Base-by-base conservation (phyloP, 2,113 vertebrate species). In the Kryptolebias marmoratus region DNA sequence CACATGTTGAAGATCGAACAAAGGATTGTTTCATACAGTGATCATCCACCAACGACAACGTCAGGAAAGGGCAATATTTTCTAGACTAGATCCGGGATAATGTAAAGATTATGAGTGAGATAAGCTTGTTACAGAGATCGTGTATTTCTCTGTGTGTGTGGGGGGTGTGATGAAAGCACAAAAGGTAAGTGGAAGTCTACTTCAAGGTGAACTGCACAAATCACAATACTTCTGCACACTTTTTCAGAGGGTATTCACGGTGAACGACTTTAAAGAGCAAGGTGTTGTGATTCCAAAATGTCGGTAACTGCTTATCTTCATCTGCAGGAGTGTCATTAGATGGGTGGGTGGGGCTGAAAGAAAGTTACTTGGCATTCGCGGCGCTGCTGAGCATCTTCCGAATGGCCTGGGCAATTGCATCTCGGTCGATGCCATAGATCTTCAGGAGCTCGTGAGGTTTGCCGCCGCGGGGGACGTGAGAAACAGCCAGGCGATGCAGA, bases 391-490 rank as follows among this genome's bases (percentile, higher is more conserved):
- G 89, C 18, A 95, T 94, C 63, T 93, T 91, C 88, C 92, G 95
- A 72, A 97, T 92, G 0, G 95, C 94, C 79, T 96, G 95, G 18
- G 89, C 63, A 5, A 98, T 96, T 91, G 95, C 93, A 0, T 98
- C 96, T 18, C 93, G 96, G 85, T 99, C 96, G 1, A 99, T 98
- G 80, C 95, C 96, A 18, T 96, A 97, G 92, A 96, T 92, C 89
- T 94, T 95, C 70, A 98, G 95, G 79, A 98, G 94, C 92, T 99
- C 96, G 0, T 93, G 91, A 0, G 96, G 92, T 83, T 96, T 98
- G 81, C 96, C 96, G 0, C 96, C 95, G 69, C 95, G 95, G 3
- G 96, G 96, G 28, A 98, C 87, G 0, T 94, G 94, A 68, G 92
- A 85, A 30, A 99, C 96, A 0, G 96, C 96, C 89, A 99, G 83